Conservation (phyloP, 2,888 invertebrate species). For the Acrocyrtus sp. region DNA sequence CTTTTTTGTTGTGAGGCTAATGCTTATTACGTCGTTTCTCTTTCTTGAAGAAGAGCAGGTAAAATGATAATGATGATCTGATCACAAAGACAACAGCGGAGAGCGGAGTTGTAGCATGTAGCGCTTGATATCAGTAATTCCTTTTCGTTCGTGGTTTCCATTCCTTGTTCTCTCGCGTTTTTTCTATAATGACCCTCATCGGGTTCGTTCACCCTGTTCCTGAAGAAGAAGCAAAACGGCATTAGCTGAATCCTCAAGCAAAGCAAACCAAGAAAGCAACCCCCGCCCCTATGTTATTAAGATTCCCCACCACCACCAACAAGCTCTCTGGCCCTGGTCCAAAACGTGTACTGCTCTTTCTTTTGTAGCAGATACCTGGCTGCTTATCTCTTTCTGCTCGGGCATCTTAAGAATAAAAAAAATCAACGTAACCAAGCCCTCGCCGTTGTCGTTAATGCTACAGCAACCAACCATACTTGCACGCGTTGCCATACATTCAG, state of each 20-base stretch:
- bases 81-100: slow-evolving; percentile 39
- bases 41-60: slow-evolving; percentile 10
- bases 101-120: too few species aligned
- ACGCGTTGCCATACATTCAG: too few species aligned
- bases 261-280: slow-evolving; percentile 32
- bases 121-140: slow-evolving; percentile 37
- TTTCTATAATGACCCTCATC: slow-evolving; percentile 54
- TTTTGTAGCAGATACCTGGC: not conserved
- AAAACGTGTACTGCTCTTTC: slow-evolving; percentile 29
- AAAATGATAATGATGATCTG: slow-evolving; percentile 30
- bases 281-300: slow-evolving; percentile 49
- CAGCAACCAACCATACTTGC: not conserved
- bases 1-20: slow-evolving; percentile 7
- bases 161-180: slow-evolving; percentile 19
- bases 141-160: slow-evolving; percentile 43
- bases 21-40: slow-evolving; percentile 32
- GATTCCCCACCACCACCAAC: slow-evolving; percentile 38
- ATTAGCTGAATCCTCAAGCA: slow-evolving; percentile 41
- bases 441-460: too few species aligned
- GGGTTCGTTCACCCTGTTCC: slow-evolving; percentile 54
- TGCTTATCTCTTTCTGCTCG: not conserved
- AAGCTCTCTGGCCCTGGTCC: slow-evolving; percentile 24
- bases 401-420: not conserved
- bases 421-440: not conserved
- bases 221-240: slow-evolving; percentile 7